Base-by-base conservation (phyloP, 2,888 invertebrate species). In the Spodoptera exigua region DNA sequence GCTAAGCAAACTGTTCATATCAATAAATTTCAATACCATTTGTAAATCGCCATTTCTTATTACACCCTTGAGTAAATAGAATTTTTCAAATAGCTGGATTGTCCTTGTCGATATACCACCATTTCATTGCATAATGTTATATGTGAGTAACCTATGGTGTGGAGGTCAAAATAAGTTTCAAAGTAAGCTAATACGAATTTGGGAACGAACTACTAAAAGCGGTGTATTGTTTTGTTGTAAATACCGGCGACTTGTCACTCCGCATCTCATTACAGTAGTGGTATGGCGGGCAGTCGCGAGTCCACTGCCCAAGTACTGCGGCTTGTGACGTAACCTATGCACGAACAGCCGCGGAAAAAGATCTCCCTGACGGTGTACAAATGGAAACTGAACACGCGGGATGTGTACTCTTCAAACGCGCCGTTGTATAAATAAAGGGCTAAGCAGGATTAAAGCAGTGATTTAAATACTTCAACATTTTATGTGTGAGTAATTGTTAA, bases 311-410 rank as follows among this genome's bases (percentile, higher is more conserved):
- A 80, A 72, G 76, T 63, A 64, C 61, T 54, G 52, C 62, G 57
- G 48, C 43, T 70, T 62, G 66, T 79, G 78, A 78, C 78, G 79
- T 79, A 77, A 74, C 63, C 60, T 40, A 44, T 48, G 68, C 68
- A 69, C 64, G 68, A 74, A 63, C 48, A 40, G 55, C 64, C 51
- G 43, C 61, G 57, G 63, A 55, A 72, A 65, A 63, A 71, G 35
- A 59, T 61, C 75, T 71, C 62, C 67, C 71, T 56, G 59, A 60
- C 55, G 61, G 58, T 66, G 35, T 58, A 34, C 59, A 47, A 65
- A 64, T 59, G 44, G 44, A 61, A 68, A 47, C 64, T 43, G 53
- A 61, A 61, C 59, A 61, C 53, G 51, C 54, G 62, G 63, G 63
- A 47, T 55, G 52, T 56, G 43, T 56, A 45, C 54, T 51, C 63